Evolutionary conservation across 2,888 invertebrate species (phyloP).

Genomic region (Monochamus alternatus): DNA sequence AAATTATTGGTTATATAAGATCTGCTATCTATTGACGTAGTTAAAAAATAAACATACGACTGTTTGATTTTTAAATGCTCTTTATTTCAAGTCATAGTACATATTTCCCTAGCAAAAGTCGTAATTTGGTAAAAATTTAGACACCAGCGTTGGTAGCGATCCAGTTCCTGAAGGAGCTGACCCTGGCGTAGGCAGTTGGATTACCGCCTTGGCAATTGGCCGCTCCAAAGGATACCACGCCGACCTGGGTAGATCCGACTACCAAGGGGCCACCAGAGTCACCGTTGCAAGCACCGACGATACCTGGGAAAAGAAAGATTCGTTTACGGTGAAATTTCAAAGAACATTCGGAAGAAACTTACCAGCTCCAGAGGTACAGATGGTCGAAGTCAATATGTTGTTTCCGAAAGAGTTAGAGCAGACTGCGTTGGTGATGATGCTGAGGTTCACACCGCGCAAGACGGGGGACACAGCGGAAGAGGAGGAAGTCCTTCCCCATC

Average conservation of each 20-base stretch:
- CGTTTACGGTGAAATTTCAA: neutral
- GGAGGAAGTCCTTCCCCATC: constrained; percentile 71
- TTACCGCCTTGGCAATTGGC: constrained; percentile 64
- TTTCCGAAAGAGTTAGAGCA: constrained; percentile 70
- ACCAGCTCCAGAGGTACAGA: too few species aligned
- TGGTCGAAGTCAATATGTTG: constrained; percentile 54
- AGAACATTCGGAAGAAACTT: neutral
- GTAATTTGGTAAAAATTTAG: too few species aligned
- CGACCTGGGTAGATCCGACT: constrained; percentile 45
- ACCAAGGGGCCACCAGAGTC: constrained; percentile 67
- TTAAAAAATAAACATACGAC: too few species aligned
- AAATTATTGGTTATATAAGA: too few species aligned
- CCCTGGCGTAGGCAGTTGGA: constrained; percentile 66
- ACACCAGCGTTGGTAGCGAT: neutral
- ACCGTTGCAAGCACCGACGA: constrained; percentile 71
- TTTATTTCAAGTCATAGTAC: too few species aligned
- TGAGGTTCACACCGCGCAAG: constrained; percentile 67
- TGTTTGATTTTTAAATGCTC: too few species aligned
- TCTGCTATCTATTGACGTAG: too few species aligned
- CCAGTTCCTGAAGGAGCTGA: constrained; percentile 50
- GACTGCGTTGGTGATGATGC: constrained; percentile 68
- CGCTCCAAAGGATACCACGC: constrained; percentile 59
- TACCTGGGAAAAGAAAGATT: constrained; percentile 47
- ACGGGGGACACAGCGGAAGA: constrained; percentile 66
- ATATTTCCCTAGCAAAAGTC: too few species aligned